A percentile compares a stretch with the other conserved stretches of the same genome.
phyloP scores from a whole-genome alignment of 2,113 vertebrate genomes.

The Crotalus tigris region DNA sequence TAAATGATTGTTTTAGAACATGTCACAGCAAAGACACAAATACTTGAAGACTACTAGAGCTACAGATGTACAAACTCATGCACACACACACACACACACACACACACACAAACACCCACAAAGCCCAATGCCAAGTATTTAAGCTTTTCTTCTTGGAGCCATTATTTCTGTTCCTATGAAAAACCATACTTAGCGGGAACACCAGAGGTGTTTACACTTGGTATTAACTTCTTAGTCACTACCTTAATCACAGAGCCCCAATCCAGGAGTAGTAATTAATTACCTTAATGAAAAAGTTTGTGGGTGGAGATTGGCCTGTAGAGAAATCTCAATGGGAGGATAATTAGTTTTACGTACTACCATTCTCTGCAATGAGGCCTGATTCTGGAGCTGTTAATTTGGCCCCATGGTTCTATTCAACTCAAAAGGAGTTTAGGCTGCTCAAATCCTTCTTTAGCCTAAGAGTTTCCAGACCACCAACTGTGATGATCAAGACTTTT shows the following conservation, averaged over 20 bases:
- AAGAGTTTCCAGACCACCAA: slow-evolving; percentile 63
- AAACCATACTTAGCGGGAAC: slow-evolving; percentile 56
- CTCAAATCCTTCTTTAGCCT: slow-evolving; percentile 43
- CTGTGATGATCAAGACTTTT: slow-evolving; percentile 51
- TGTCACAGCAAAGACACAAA: slow-evolving; percentile 64
- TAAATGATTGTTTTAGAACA: slow-evolving; percentile 65
- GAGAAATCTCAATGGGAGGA: slow-evolving; percentile 50
- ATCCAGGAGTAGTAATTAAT: slow-evolving; percentile 69
- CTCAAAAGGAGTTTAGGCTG: slow-evolving; percentile 52
- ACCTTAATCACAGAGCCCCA: slow-evolving; percentile 62
- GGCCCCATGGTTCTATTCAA: slow-evolving; percentile 52
- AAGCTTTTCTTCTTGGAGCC: slow-evolving; percentile 56
- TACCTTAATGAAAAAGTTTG: slow-evolving; percentile 61
- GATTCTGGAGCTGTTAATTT: slow-evolving; percentile 21
- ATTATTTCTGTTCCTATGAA: slow-evolving; percentile 62
- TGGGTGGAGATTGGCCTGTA: slow-evolving; percentile 32
- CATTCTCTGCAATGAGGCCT: slow-evolving; percentile 52
- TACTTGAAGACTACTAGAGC: slow-evolving; percentile 64
- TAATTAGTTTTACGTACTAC: slow-evolving; percentile 67
- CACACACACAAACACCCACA: slow-evolving; percentile 24
- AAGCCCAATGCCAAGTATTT: slow-evolving; percentile 49
- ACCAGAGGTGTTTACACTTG: slow-evolving; percentile 64
- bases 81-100: slow-evolving; percentile 24
- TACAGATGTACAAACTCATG: slow-evolving; percentile 24
- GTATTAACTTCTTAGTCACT: slow-evolving; percentile 62